A percentile compares a stretch with the other conserved stretches of the same genome.
phyloP scores from a whole-genome alignment of 2,113 vertebrate genomes.

The Hippocampus mohnikei region DNA sequence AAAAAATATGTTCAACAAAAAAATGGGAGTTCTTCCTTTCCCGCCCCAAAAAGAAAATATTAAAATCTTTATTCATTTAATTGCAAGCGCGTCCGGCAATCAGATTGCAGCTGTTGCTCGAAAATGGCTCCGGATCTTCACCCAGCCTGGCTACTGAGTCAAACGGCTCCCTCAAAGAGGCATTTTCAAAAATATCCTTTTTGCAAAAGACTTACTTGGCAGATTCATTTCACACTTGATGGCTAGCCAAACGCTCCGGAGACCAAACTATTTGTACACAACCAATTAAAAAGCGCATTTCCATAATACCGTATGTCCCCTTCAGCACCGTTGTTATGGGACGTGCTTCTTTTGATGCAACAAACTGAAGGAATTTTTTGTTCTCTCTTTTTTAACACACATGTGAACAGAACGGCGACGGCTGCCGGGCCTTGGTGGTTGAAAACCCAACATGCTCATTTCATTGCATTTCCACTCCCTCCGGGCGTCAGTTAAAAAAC shows the following conservation, averaged over 20 bases:
- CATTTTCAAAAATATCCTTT: not conserved
- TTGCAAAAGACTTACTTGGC: not conserved
- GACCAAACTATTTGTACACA: not conserved
- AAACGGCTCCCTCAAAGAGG: not conserved
- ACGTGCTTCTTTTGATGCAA: not conserved
- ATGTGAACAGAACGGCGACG: not conserved
- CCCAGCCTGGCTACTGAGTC: not conserved
- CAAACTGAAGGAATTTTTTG: not conserved
- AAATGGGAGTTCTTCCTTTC: too few species aligned
- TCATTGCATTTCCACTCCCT: not conserved
- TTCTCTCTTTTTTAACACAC: not conserved
- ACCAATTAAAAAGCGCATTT: conserved; percentile 2
- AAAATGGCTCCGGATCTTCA: not conserved
- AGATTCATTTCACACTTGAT: not conserved
- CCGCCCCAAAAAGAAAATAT: too few species aligned
- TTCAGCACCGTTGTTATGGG: not conserved
- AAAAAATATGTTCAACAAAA: too few species aligned
- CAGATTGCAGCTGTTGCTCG: not conserved
- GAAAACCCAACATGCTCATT: not conserved
- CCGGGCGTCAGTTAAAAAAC: not conserved
- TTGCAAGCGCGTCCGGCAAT: too few species aligned
- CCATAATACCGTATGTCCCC: not conserved
- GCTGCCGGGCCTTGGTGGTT: not conserved
- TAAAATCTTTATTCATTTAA: too few species aligned
- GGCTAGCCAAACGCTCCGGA: not conserved